These are phyloP conservation scores for Homarus gammarus DNA, from an alignment of 2,888 invertebrate species.

Conservation along the genomic window DNA sequence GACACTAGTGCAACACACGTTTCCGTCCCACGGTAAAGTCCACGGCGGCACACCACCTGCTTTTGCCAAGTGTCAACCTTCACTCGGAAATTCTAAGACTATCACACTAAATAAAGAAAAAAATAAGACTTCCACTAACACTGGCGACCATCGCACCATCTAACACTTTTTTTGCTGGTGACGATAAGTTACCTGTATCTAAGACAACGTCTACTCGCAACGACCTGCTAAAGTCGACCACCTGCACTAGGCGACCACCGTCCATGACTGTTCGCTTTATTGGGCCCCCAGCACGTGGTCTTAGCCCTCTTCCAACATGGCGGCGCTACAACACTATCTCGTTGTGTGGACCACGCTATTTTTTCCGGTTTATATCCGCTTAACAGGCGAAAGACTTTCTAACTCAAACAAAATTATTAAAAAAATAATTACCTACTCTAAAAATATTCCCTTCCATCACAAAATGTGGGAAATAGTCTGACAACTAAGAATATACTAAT, in stretches of 20 bases:
- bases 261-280: conserved; percentile 37
- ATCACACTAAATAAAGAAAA: not conserved
- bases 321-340: not conserved
- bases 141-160: not conserved
- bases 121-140: not conserved
- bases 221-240: conserved; percentile 44
- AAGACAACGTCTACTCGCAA: conserved; percentile 16
- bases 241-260: conserved; percentile 42
- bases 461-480: too few species aligned
- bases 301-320: conserved; percentile 23
- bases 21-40: too few species aligned
- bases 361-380: not conserved
- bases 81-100: too few species aligned
- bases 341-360: conserved; percentile 13
- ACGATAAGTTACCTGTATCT: not conserved
- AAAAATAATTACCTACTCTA: not conserved
- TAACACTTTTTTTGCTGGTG: not conserved
- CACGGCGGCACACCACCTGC: too few species aligned
- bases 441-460: not conserved
- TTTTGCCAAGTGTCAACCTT: too few species aligned
- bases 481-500: not conserved
- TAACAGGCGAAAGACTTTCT: not conserved
- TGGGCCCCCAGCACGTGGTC: conserved; percentile 21
- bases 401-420: not conserved
- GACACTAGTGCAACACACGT: too few species aligned